Evolutionary conservation across 2,888 invertebrate species (phyloP).

Genomic region (Pachliopta kotzebuea): DNA sequence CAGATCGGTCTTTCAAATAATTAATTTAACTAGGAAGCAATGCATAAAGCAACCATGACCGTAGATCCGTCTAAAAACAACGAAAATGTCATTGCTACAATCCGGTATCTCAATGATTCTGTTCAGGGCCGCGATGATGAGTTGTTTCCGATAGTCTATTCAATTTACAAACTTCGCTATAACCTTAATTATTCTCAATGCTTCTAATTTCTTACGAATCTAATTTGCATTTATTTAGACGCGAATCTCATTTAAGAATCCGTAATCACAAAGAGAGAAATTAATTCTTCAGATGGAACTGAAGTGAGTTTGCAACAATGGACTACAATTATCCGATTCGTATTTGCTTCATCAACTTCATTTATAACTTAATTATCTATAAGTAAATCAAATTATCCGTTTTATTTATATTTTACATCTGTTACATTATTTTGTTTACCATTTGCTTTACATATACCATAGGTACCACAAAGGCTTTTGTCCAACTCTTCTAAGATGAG

Average conservation of each 20-base stretch:
- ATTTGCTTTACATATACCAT: too few relatives aligned
- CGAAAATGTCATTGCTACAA: conserved; percentile 26
- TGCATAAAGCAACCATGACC: conserved; percentile 20
- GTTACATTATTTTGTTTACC: too few relatives aligned
- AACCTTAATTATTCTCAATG: conserved; percentile 15
- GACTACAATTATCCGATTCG: too few relatives aligned
- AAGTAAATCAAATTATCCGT: too few relatives aligned
- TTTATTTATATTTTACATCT: too few relatives aligned
- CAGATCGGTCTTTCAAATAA: too few relatives aligned
- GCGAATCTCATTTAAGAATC: background rate
- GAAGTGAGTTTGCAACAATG: conserved; percentile 1
- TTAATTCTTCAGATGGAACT: too few relatives aligned
- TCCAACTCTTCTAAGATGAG: too few relatives aligned
- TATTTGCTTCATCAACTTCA: too few relatives aligned
- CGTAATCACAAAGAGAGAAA: too few relatives aligned
- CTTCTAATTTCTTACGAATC: conserved; percentile 13
- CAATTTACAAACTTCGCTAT: conserved; percentile 8
- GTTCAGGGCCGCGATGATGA: conserved; percentile 17
- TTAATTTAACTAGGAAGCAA: background rate
- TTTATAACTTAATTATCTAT: too few relatives aligned
- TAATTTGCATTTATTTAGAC: conserved; percentile 12
- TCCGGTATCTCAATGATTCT: conserved; percentile 10
- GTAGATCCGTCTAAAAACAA: conserved; percentile 17
- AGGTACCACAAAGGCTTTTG: too few relatives aligned
- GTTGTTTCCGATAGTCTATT: conserved; percentile 13